A percentile compares a stretch with the other conserved stretches of the same genome.
phyloP scores from a whole-genome alignment of 2,113 vertebrate species.

The Malurus alboscapulatus region DNA sequence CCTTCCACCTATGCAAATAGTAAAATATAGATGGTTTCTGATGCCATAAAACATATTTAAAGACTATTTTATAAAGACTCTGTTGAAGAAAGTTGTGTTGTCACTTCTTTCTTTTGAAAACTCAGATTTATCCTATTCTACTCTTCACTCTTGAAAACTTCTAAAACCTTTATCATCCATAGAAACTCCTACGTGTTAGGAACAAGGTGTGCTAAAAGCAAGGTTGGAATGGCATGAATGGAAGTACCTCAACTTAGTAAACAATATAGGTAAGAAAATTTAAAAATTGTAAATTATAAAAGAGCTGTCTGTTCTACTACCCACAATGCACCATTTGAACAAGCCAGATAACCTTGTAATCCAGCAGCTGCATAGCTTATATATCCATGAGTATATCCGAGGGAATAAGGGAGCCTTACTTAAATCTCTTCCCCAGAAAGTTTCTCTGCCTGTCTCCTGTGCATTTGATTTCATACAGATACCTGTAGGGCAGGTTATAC shows the following conservation, averaged over 20 bases:
- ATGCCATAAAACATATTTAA: neutral
- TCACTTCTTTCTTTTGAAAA: conserved; percentile 20
- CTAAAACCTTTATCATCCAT: neutral
- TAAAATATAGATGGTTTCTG: conserved; percentile 2
- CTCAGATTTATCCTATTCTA: neutral
- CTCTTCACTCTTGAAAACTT: neutral
- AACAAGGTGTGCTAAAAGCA: neutral
- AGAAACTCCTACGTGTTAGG: neutral
- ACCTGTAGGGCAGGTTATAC: neutral
- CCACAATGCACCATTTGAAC: neutral
- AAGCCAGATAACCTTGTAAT: neutral
- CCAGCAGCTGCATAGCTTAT: neutral
- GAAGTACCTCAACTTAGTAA: neutral
- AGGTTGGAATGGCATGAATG: neutral
- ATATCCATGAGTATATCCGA: neutral
- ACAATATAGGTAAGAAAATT: neutral
- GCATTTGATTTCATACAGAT: neutral
- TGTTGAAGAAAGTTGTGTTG: conserved; percentile 5
- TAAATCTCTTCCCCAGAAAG: neutral
- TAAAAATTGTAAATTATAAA: neutral
- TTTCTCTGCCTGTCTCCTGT: neutral
- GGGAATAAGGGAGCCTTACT: neutral
- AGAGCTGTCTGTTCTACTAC: neutral
- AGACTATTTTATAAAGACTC: neutral
- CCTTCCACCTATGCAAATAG: conserved; percentile 52